These are phyloP conservation scores for Parauchenoglanis punctatus DNA, from an alignment of 2,797 vertebrate species.

Conservation along the genomic window DNA sequence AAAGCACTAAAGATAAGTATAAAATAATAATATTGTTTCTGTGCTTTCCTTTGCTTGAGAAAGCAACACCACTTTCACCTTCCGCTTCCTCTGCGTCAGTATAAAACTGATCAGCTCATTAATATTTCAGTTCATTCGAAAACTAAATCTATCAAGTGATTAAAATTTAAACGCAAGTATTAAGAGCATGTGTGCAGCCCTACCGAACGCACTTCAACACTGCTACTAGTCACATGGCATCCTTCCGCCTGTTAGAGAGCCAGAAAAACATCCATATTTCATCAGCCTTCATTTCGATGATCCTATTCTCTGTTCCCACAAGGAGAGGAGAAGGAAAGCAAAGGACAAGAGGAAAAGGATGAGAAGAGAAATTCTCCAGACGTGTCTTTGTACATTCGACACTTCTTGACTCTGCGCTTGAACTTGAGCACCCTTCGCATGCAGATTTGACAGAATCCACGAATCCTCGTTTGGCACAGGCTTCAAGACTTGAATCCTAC, in stretches of 20 bases:
- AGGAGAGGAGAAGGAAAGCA: conserved; percentile 16
- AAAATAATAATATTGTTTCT: background rate
- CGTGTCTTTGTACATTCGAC: background rate
- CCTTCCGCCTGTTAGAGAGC: background rate
- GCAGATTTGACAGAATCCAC: background rate
- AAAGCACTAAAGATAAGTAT: background rate
- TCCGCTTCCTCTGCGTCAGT: background rate
- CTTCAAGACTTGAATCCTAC: background rate
- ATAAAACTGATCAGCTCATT: background rate
- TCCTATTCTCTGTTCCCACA: conserved; percentile 9
- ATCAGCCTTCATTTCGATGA: conserved; percentile 20
- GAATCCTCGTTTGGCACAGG: background rate
- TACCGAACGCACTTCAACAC: conserved; percentile 1
- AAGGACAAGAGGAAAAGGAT: background rate
- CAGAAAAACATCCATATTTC: conserved; percentile 38
- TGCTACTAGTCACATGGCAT: background rate
- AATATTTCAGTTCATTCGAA: background rate
- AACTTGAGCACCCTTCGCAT: background rate
- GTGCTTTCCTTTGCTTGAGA: background rate
- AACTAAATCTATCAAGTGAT: background rate
- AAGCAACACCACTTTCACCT: background rate
- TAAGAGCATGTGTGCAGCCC: background rate
- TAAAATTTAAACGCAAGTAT: background rate
- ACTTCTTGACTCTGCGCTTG: background rate
- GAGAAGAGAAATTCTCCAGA: background rate